These are phyloP conservation scores for Motacilla tschutschensis DNA, from an alignment of 2,113 vertebrate species.

Conservation along the genomic window DNA sequence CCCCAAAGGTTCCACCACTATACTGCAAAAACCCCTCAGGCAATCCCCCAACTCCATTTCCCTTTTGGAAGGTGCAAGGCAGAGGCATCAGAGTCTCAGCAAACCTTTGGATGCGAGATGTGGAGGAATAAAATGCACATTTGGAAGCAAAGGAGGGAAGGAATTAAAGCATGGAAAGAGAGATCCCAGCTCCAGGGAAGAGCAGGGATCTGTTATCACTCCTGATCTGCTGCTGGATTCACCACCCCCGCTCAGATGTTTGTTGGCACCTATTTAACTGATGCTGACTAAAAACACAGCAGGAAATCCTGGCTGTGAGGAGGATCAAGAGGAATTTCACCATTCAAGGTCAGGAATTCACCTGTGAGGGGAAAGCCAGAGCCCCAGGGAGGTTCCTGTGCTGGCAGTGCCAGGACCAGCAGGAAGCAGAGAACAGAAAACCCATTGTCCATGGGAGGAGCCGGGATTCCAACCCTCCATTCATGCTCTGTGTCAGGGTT, in stretches of 20 bases:
- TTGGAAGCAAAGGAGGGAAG: neutral
- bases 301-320: neutral
- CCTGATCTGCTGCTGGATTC: neutral
- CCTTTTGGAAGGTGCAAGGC: neutral
- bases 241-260: neutral
- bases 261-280: neutral
- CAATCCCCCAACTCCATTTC: neutral
- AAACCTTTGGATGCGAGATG: neutral
- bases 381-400: neutral
- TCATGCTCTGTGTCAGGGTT: neutral
- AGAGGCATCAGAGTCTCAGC: neutral
- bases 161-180: neutral
- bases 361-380: neutral
- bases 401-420: neutral
- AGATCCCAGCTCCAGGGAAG: neutral
- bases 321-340: neutral
- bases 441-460: constrained; percentile 8
- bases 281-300: neutral
- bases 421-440: constrained; percentile 15
- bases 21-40: neutral
- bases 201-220: neutral
- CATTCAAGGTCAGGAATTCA: neutral
- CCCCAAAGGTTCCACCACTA: neutral
- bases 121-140: neutral
- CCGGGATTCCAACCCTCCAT: constrained; percentile 10